Base-by-base conservation (phyloP, 2,888 invertebrate species). In the Sesia apiformis region DNA sequence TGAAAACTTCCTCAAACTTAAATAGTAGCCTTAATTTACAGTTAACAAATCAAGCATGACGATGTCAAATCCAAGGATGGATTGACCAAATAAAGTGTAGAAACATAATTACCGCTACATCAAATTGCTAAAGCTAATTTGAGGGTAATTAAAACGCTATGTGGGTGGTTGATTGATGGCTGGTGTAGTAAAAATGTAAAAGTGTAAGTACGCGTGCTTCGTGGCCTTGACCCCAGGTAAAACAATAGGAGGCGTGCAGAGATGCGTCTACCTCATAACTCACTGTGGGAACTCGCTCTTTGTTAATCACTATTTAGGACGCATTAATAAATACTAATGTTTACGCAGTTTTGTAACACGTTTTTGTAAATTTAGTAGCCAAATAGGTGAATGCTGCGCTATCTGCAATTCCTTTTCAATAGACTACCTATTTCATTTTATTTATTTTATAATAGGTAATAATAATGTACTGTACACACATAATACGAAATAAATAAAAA, bases 221-320 rank as follows among this genome's bases (percentile, higher is more conserved):
- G 55, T 67, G 73, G 61, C 80, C 80, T 80, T 81, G 80, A 80
- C 78, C 79, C 72, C 63, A 54, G 58, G 4, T 46, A 43, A 54
- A 72, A 80, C 81, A 80, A 81, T 80, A 61, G 71, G 59, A 67
- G 65, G 66, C 70, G 70, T 71, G 70, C 55, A 66, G 64, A 62
- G 62, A 72, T 59, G 66, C 60, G 55, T 51, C 52, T 57, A 57
- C 57, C 63, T 65, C 69, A 67, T 69, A 67, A 59, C 61, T 65
- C 64, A 64, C 69, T 72, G 78, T 79, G 78, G 69, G 78, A 81
- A 76, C 65, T 64, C 63, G 58, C 63, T 68, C 64, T 65, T 69
- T 67, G 61, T 65, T 58, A 52, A 55, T 68, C 65, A 55, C 55
- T 69, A 73, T 75, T 72, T 69, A 63, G 71, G 65, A 72, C 74